These are phyloP conservation scores for Oncorhynchus masou DNA, from an alignment of 2,113 vertebrate species.

Conservation along the genomic window DNA sequence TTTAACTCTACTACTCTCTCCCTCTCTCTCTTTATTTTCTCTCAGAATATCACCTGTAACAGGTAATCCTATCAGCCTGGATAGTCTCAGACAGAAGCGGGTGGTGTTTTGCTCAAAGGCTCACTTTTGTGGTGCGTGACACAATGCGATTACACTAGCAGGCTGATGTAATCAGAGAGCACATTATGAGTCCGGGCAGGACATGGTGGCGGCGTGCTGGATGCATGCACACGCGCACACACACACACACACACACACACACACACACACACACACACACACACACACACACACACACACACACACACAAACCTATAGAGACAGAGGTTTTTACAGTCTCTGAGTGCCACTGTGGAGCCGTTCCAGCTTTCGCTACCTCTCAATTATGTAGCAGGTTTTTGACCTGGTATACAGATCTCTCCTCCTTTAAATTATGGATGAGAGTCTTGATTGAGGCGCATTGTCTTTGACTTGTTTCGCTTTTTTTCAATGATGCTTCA, in stretches of 20 bases:
- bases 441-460: conserved; percentile 54
- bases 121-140: neutral
- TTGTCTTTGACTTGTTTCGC: conserved; percentile 29
- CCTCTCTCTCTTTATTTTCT: neutral
- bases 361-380: conserved; percentile 47
- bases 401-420: conserved; percentile 57
- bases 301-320: conserved; percentile 17
- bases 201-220: neutral
- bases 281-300: conserved; percentile 2
- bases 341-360: conserved; percentile 54
- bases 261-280: conserved; percentile 14
- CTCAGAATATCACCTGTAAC: no score
- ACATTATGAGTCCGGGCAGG: neutral
- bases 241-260: conserved; percentile 16
- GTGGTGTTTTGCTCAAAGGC: neutral
- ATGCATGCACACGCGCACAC: conserved; percentile 1
- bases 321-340: conserved; percentile 40
- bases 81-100: neutral
- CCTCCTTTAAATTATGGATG: conserved; percentile 56
- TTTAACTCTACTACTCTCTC: neutral
- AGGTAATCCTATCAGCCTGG: no score
- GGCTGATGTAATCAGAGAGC: neutral
- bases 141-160: neutral
- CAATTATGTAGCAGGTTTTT: conserved; percentile 63
- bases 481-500: neutral